Conservation (phyloP, 2,797 vertebrate genomes). For the Fundulus diaphanus region DNA sequence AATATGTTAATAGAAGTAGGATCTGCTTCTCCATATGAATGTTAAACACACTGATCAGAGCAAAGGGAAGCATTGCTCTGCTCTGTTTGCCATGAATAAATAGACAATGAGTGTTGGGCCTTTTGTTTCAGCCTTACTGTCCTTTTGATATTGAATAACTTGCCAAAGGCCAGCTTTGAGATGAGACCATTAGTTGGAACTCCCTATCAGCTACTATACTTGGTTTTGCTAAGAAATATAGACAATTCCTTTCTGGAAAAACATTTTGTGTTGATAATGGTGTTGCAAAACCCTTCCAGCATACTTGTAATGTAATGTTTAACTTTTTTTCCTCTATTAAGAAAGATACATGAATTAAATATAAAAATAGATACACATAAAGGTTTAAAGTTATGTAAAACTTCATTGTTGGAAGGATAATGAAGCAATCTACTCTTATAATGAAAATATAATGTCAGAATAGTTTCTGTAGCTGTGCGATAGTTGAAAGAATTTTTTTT, state of each 20-base stretch:
- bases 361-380: background rate
- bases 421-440: background rate
- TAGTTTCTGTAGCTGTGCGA: background rate
- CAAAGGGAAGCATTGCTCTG: conserved; percentile 19
- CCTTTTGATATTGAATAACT: conserved; percentile 47
- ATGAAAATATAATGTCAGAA: background rate
- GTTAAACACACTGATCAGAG: conserved; percentile 28
- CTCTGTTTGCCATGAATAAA: conserved; percentile 37
- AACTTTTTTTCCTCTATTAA: background rate
- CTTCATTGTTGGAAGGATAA: background rate
- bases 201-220: conserved; percentile 38
- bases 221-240: conserved; percentile 55
- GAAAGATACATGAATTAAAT: background rate
- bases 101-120: conserved; percentile 33
- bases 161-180: conserved; percentile 47
- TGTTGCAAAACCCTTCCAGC: background rate
- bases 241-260: conserved; percentile 45
- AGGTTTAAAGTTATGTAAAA: background rate
- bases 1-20: conserved; percentile 31
- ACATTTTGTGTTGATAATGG: background rate
- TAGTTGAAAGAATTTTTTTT: background rate
- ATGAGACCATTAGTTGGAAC: conserved; percentile 47
- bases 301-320: background rate
- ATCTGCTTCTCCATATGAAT: conserved; percentile 33
- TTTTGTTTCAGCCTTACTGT: conserved; percentile 47